phyloP scores from a whole-genome alignment of 2,113 vertebrate species.

The Camelus dromedarius region DNA sequence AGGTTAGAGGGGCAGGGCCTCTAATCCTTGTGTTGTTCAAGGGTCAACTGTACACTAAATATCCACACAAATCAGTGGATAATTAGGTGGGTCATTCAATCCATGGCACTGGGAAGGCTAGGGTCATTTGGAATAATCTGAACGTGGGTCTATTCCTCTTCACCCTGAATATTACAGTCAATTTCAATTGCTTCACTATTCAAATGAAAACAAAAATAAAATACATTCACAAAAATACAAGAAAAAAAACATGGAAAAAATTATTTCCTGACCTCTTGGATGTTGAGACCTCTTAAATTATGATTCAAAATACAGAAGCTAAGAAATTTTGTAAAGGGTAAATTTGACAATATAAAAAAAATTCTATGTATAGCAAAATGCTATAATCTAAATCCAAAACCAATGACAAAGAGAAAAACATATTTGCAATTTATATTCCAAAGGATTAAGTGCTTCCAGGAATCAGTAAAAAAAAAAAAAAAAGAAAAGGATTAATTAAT shows the following conservation, averaged over 20 bases:
- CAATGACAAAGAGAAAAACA: neutral
- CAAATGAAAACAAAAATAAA: neutral
- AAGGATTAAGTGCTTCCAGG: neutral
- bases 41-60: neutral
- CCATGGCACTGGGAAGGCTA: neutral
- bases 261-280: neutral
- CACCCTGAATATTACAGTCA: neutral
- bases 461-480: neutral
- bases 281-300: neutral
- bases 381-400: neutral
- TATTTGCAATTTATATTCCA: neutral
- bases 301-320: neutral
- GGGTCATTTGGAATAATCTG: neutral
- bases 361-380: neutral
- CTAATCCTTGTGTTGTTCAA: neutral
- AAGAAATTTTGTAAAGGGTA: neutral
- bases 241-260: neutral
- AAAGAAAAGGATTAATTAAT: neutral
- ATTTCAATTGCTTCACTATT: neutral
- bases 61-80: neutral
- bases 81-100: neutral
- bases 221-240: neutral
- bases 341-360: neutral
- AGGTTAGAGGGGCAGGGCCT: neutral
- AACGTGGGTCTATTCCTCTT: neutral